Base-by-base conservation (phyloP, 2,888 invertebrate genomes). In the Lasioglossum figueresi region DNA sequence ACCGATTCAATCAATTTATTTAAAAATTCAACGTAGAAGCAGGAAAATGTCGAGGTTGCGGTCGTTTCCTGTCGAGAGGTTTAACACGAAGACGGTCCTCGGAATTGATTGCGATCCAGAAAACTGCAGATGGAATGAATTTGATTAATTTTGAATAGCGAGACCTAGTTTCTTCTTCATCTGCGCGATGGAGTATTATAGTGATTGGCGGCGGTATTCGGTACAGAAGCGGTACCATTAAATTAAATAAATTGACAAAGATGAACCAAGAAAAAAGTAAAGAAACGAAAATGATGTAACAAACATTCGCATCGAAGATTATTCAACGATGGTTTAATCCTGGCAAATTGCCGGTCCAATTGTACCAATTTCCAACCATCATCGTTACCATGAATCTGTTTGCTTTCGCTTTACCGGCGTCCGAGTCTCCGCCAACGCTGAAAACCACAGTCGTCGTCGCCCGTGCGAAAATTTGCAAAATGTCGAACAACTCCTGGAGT, bases 131-230 rank as follows among this genome's bases (percentile, higher is more conserved):
- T 14, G 12, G 43, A 52, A 63, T 45, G 66, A 80, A 75, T 71
- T 83, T 75, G 70, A 80, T 76, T 71, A 75, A 71, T 76, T 80
- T 31, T 34, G 23, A 72, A n/a, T 14, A 16, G 27, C 19, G 40
- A 14, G 43, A 68, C n/a, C 19, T n/a, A 34, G 34, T 45, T 48
- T 48, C 66, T 14, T 16, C 10, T n/a, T 48, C 31, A 48, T 72
- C 23, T 12, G 31, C 48, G 31, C 19, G 19, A 72, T 34, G 27
- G 72, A 31, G 34, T 48, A 34, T 48, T 72, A 45, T 4, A 27
- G 8, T 19, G 27, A 71, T 27, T 27, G 6, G 27, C 45, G 45
- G 27, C 45, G 14, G 27, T 5, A 59, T 59, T 59, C 59, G 5
- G 4, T 59, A 31, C 59, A 59, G 27, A 14, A n/a, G 23, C 4